A percentile compares a stretch with the other conserved stretches of the same genome.
These are phyloP conservation scores for Apogon talboti DNA, from an alignment of 2,797 vertebrate genomes.

Conservation along the genomic window DNA sequence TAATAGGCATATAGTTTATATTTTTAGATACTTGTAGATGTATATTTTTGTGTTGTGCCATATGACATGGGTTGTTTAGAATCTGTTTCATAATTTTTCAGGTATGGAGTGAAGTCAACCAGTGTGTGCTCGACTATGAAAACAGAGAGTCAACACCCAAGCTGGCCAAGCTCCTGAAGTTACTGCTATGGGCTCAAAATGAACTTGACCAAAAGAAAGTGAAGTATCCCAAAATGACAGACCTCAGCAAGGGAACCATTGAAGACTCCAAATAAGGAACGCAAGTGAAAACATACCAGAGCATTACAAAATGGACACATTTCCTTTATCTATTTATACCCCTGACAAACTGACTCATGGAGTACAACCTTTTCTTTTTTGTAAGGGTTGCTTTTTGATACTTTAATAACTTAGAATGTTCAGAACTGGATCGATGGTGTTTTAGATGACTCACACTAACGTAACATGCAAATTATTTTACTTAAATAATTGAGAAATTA, in stretches of 20 bases:
- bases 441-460: conserved; percentile 70
- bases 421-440: conserved; percentile 73
- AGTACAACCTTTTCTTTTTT: conserved; percentile 79
- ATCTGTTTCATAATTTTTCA: conserved; percentile 64
- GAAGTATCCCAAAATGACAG: conserved; percentile 99
- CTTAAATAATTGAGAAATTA: conserved; percentile 66
- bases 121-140: conserved; percentile 97
- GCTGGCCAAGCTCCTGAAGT: conserved; percentile 96
- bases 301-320: conserved; percentile 74
- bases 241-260: conserved; percentile 98
- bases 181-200: conserved; percentile 98
- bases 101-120: conserved; percentile 99
- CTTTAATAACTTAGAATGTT: conserved; percentile 78
- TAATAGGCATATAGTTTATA: not conserved
- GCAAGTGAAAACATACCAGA: conserved; percentile 51
- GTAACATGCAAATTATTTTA: conserved; percentile 62
- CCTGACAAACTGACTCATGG: conserved; percentile 76
- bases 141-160: conserved; percentile 98
- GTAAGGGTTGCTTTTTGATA: conserved; percentile 83
- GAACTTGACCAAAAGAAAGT: conserved; percentile 99
- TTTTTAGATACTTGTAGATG: not conserved
- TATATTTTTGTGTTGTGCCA: not conserved
- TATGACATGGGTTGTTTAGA: too few species aligned
- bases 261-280: conserved; percentile 94
- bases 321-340: conserved; percentile 85